Conservation (phyloP, 2,888 invertebrate genomes). For the Rhingia rostrata region DNA sequence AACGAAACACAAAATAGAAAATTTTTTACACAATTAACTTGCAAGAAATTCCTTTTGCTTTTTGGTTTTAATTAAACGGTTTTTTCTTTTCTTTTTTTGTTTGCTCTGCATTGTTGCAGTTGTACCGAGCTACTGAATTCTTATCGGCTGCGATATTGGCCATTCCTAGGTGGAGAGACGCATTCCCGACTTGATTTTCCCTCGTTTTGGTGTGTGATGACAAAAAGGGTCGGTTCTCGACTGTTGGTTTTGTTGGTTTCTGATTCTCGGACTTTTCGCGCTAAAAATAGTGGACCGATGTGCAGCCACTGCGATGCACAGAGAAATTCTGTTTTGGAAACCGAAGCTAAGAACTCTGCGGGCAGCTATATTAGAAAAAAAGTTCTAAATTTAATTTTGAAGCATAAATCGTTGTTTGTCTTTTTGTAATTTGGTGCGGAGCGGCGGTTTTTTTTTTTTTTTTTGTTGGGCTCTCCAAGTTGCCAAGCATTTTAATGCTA, state of each 20-base stretch:
- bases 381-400: conserved; percentile 61
- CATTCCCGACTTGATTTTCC: conserved; percentile 43
- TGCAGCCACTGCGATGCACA: conserved; percentile 45
- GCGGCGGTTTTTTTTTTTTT: conserved; percentile 29
- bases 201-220: conserved; percentile 31
- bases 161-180: conserved; percentile 21
- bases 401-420: conserved; percentile 12
- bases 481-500: conserved; percentile 53
- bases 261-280: conserved; percentile 32
- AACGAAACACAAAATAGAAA: conserved; percentile 56
- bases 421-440: conserved; percentile 14
- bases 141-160: conserved; percentile 56
- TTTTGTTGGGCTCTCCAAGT: conserved; percentile 49
- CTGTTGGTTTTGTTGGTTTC: too few species aligned
- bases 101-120: conserved; percentile 65
- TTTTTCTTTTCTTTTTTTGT: conserved; percentile 20
- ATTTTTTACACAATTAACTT: conserved; percentile 67
- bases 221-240: conserved; percentile 61
- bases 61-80: conserved; percentile 43
- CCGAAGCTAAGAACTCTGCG: conserved; percentile 24
- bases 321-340: conserved; percentile 62
- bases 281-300: conserved; percentile 61
- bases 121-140: conserved; percentile 67
- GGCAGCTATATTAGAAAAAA: conserved; percentile 49
- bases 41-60: conserved; percentile 66